A percentile compares a stretch with the other conserved stretches of the same genome.
Conservation (phyloP, 1,140 invertebrate species). For the Drosophila albomicans region DNA sequence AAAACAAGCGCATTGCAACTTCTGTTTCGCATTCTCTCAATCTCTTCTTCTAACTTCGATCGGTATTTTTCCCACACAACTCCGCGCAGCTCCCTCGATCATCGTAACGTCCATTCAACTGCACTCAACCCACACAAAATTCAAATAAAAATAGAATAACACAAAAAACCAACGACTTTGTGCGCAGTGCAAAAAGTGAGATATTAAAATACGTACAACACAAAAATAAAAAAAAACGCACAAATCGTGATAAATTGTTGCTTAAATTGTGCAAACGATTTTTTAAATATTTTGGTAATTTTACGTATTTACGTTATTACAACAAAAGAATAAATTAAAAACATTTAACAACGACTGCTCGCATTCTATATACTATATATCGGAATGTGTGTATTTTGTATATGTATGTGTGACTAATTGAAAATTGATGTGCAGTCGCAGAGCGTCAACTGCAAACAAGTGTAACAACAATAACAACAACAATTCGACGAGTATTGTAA, state of each 20-base stretch:
- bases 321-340: constrained; percentile 17
- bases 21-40: constrained; percentile 33
- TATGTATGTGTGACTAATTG: constrained; percentile 62
- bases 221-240: constrained; percentile 31
- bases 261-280: constrained; percentile 76
- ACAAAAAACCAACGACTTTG: constrained; percentile 60
- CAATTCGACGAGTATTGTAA: constrained; percentile 47
- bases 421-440: constrained; percentile 68
- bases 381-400: constrained; percentile 26
- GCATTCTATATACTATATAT: constrained; percentile 1
- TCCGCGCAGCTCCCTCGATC: constrained; percentile 27
- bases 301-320: constrained; percentile 38
- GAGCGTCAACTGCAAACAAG: constrained; percentile 53
- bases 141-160: constrained; percentile 26
- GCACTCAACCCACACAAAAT: constrained; percentile 64
- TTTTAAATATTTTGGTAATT: constrained; percentile 48
- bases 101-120: constrained; percentile 70
- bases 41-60: constrained; percentile 21
- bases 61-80: constrained; percentile 1
- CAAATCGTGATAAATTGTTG: constrained; percentile 78
- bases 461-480: constrained; percentile 59
- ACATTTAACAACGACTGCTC: constrained; percentile 50
- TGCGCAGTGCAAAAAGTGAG: constrained; percentile 57
- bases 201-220: constrained; percentile 8
- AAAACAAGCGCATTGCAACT: constrained; percentile 19